Base-by-base conservation (phyloP, 2,113 vertebrate genomes). In the Apaloderma vittatum region DNA sequence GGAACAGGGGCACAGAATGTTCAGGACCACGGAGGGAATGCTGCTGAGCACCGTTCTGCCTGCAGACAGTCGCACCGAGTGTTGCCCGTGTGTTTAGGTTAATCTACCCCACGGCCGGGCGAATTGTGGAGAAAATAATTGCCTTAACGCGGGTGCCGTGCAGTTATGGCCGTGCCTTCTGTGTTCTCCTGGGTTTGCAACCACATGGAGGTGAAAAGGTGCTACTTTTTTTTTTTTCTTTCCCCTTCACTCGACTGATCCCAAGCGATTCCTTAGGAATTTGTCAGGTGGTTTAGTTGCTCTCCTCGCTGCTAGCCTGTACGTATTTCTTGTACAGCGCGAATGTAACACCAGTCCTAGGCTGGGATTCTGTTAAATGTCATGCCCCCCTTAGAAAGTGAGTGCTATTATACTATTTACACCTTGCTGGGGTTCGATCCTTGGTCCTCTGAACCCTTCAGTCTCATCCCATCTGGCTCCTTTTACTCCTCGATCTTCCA, bases 81-180 rank as follows among this genome's bases (percentile, higher is more conserved):
- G 8, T 22, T 67, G 27, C 16, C 72, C 1, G 0, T 7, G 15
- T 48, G 3, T 93, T 81, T 75, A 2, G 36, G 24, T 58, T 62
- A 49, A 86, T 54, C 22, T 20, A 2, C 72, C 1, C 0, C 2
- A 23, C 11, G 16, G 1, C 1, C 40, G 55, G 40, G 30, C 6
- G 12, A 27, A 18, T n/a, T 21, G 52, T 30, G 51, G 51, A 74
- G 70, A 40, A 85, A 54, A 46, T 30, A 11, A 12, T 17, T 80
- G 48, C 40, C 32, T n/a, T 36, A 9, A 15, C 0, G 0, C 63
- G 32, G 34, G 22, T 51, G 55, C 46, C 51, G 34, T 40, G 78
- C 34, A 22, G 1, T 45, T 65, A 40, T 18, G 46, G 65, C 68
- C 51, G 2, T 19, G 10, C 36, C 24, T 23, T 34, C n/a, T n/a